A percentile compares a stretch with the other conserved stretches of the same genome.
These are phyloP conservation scores for Takifugu rubripes DNA, from an alignment of 2,797 vertebrate species.

Conservation along the genomic window DNA sequence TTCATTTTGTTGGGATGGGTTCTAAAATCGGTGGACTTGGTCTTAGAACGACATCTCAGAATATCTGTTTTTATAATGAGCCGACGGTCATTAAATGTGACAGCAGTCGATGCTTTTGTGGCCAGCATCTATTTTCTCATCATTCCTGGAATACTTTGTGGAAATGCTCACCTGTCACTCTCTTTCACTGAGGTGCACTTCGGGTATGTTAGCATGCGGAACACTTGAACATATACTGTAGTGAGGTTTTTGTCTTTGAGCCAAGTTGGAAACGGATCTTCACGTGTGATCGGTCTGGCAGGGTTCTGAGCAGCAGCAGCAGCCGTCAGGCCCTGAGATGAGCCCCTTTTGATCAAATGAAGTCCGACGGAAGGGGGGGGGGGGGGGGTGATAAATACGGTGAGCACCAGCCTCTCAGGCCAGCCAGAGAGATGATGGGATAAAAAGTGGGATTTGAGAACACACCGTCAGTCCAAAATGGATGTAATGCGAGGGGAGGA, in stretches of 20 bases:
- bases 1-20: no score
- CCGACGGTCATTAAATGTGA: slow-evolving; percentile 4
- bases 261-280: no score
- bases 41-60: no score
- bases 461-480: slow-evolving; percentile 14
- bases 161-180: no score
- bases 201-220: no score
- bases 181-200: no score
- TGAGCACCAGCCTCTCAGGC: slow-evolving; percentile 37
- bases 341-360: slow-evolving; percentile 44
- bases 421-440: slow-evolving; percentile 22
- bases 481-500: neutral
- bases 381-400: slow-evolving; percentile 57
- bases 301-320: slow-evolving; percentile 9
- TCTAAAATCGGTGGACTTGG: no score
- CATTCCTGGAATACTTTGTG: no score
- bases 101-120: slow-evolving; percentile 13
- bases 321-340: slow-evolving; percentile 18
- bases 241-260: slow-evolving; percentile 1
- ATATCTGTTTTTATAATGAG: neutral
- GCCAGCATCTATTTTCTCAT: no score
- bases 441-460: slow-evolving; percentile 35
- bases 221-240: slow-evolving; percentile 11
- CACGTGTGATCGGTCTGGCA: no score
- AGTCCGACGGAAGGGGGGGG: slow-evolving; percentile 50